Evolutionary conservation across 2,113 vertebrate species (phyloP), one percentile per base, ranked within the genome.

Genomic region (Aspidoscelis tigris): DNA sequence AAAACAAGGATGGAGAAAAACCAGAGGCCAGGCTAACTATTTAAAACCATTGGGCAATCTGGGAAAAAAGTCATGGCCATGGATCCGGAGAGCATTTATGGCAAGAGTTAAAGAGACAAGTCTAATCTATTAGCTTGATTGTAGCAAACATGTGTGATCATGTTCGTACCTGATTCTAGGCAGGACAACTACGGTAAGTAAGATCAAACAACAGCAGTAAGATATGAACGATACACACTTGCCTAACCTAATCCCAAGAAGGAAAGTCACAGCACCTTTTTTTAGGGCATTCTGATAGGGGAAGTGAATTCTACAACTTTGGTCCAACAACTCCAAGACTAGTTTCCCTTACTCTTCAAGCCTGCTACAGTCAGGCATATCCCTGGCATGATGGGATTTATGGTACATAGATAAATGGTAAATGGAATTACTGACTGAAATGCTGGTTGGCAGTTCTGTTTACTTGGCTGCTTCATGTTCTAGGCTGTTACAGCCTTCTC

Each of bases 1-100:
- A 85, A 73, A 80, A 79, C 58, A 85, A 74, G 77, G 83, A 73
- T 65, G 76, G 53, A 50, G 43, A 79, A 73, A 75, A 72, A 41
- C 43, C 61, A 39, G 47, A 73, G n/a, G 55, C 7, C 53, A 66
- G 44, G 20, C n/a, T 50, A 26, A 74, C 7, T 7, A 47, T 80
- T 80, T 44, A 72, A 72, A 72, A 47, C 12, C 41, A 14, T 84
- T 79, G 69, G 58, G 44, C 55, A 80, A 80, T 79, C 83, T 85
- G 77, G 41, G 41, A 18, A 61, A 71, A 22, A 50, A 76, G 16
- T 83, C 12, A 18, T 3, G 2, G 1, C 61, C 39, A 18, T 71
- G 26, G n/a, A 47, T 64, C 26, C n/a, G 64, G 41, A 53, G 39
- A 14, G 39, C 58, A 41, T 85, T 50, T 78, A 44, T 33, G 20